phyloP scores from a whole-genome alignment of 2,113 vertebrate species.

The Phoenicopterus ruber region DNA sequence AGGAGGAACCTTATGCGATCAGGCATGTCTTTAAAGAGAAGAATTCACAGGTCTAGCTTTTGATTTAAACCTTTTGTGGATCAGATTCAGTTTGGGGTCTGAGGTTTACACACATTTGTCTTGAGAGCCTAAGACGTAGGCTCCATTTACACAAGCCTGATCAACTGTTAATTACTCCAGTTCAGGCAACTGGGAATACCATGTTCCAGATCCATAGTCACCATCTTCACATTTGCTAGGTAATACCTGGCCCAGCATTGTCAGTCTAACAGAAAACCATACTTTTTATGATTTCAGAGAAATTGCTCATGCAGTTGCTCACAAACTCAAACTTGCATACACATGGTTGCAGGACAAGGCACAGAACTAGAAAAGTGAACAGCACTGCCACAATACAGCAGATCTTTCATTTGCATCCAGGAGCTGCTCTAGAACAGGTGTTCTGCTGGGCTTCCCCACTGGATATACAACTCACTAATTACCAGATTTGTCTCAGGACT shows the following conservation, averaged over 20 bases:
- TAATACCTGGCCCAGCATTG: neutral
- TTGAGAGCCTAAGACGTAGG: neutral
- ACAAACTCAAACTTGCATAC: neutral
- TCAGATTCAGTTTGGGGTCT: neutral
- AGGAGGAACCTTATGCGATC: rapidly evolving
- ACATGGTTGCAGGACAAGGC: neutral
- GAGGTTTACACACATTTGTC: neutral
- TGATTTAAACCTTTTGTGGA: neutral
- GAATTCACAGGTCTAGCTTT: neutral
- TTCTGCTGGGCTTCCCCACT: constrained; percentile 19
- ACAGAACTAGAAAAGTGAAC: neutral
- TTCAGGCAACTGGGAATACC: neutral
- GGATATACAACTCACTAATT: constrained; percentile 17
- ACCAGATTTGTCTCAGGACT: constrained; percentile 46
- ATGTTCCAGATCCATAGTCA: neutral
- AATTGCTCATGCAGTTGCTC: neutral
- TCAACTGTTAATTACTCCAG: neutral
- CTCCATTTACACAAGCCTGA: neutral
- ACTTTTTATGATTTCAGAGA: neutral
- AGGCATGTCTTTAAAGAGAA: neutral
- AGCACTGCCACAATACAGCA: neutral
- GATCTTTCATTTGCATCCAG: neutral
- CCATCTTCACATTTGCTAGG: neutral
- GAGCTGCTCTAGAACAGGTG: neutral
- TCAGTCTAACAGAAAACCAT: neutral